Evolutionary conservation across 2,797 vertebrate genomes (phyloP).

Genomic region (Atherinosoma microstoma): DNA sequence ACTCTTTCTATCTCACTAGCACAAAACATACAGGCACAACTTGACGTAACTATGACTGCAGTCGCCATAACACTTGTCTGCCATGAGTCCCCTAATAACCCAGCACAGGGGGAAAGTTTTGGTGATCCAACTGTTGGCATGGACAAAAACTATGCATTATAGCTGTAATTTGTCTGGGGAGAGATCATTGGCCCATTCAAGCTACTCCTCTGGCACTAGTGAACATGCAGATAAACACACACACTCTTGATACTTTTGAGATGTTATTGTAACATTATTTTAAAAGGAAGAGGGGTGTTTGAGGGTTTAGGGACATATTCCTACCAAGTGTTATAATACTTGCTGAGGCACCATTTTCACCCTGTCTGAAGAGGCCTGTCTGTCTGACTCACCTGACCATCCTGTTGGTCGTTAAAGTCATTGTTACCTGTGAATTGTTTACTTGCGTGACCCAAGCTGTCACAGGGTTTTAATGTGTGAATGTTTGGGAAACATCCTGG

Average conservation of each 20-base stretch:
- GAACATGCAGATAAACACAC: constrained; percentile 24
- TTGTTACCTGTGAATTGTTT: not conserved
- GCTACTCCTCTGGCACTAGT: constrained; percentile 50
- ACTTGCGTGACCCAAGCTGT: not conserved
- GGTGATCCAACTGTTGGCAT: constrained; percentile 72
- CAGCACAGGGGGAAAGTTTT: constrained; percentile 61
- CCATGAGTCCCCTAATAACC: constrained; percentile 56
- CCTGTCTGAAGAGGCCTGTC: not conserved
- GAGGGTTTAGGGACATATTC: constrained; percentile 5
- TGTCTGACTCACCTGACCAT: not conserved
- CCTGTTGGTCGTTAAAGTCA: not conserved
- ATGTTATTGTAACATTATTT: constrained; percentile 42
- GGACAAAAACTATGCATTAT: constrained; percentile 48
- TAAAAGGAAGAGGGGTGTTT: constrained; percentile 6
- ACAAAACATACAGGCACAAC: constrained; percentile 54
- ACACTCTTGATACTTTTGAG: constrained; percentile 31
- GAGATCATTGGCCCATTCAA: constrained; percentile 74
- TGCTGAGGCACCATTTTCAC: too few species aligned
- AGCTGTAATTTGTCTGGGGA: constrained; percentile 60
- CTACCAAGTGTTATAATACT: not conserved
- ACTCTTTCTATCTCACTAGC: constrained; percentile 16
- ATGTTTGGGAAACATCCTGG: too few species aligned
- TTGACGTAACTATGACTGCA: constrained; percentile 71
- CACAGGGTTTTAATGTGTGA: not conserved
- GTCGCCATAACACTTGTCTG: constrained; percentile 82